A percentile compares a stretch with the other conserved stretches of the same genome.
These are phyloP conservation scores for Glossosoma conforme DNA, from an alignment of 1,140 invertebrate species.

Conservation along the genomic window DNA sequence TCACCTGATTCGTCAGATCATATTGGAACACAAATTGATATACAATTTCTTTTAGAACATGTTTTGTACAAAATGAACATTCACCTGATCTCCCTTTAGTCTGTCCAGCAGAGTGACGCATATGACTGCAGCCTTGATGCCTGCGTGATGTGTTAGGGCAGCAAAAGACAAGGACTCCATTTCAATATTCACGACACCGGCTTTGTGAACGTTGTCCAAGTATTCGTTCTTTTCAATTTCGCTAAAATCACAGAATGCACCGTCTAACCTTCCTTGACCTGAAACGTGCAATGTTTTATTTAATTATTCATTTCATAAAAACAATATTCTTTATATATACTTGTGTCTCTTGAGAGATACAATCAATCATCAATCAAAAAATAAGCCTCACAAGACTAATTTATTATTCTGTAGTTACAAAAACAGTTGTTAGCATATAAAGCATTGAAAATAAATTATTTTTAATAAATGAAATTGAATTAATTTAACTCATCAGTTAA, in stretches of 20 bases:
- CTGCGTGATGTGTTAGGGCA: constrained; percentile 90
- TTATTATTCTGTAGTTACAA: background rate
- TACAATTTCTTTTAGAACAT: constrained; percentile 1
- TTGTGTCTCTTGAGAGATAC: background rate
- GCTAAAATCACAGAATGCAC: constrained; percentile 93
- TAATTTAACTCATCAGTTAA: too few relatives aligned
- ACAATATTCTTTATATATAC: background rate
- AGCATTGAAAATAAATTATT: constrained; percentile 4
- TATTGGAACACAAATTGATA: too few relatives aligned
- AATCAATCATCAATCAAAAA: background rate
- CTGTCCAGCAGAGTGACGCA: constrained; percentile 93
- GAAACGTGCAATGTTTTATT: too few relatives aligned
- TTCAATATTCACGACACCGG: constrained; percentile 93
- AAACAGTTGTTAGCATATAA: background rate
- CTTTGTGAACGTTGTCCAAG: constrained; percentile 66
- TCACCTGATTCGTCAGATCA: too few relatives aligned
- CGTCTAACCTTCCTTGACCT: constrained; percentile 90
- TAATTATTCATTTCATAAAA: too few relatives aligned
- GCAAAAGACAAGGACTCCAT: constrained; percentile 95
- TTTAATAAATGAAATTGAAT: too few relatives aligned
- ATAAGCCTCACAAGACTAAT: background rate
- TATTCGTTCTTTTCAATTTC: constrained; percentile 88
- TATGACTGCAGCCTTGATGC: constrained; percentile 86
- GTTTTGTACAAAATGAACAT: too few relatives aligned
- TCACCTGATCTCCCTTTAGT: constrained; percentile 89